phyloP scores from a whole-genome alignment of 2,797 vertebrate genomes.

The Scarus forsteni region DNA sequence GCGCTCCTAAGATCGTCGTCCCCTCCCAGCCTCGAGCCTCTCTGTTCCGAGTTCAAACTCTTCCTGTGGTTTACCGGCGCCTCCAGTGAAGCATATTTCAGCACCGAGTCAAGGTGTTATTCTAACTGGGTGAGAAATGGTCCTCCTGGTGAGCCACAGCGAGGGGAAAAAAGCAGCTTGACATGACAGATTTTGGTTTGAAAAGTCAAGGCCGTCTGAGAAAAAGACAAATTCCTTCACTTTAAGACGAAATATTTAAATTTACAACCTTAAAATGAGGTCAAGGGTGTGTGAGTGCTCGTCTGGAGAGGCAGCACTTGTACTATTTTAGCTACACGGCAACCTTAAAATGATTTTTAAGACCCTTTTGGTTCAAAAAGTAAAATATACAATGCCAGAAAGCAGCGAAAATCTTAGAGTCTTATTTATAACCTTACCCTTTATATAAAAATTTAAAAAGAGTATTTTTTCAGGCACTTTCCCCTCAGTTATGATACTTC shows the following conservation, averaged over 20 bases:
- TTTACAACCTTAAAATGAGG: background rate
- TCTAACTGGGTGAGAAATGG: slow-evolving; percentile 45
- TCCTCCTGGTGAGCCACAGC: slow-evolving; percentile 30
- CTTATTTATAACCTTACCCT: too few relatives aligned
- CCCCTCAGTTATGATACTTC: too few relatives aligned
- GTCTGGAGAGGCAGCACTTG: too few relatives aligned
- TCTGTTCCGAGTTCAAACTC: slow-evolving; percentile 52
- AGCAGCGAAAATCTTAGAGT: too few relatives aligned
- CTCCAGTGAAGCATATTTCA: slow-evolving; percentile 52
- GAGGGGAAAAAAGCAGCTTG: slow-evolving; percentile 18
- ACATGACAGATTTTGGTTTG: slow-evolving; percentile 8
- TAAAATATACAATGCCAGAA: too few relatives aligned
- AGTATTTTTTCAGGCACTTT: too few relatives aligned
- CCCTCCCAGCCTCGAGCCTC: slow-evolving; percentile 37
- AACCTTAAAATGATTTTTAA: too few relatives aligned
- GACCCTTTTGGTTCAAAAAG: too few relatives aligned
- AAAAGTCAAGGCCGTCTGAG: background rate
- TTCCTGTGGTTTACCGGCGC: slow-evolving; percentile 17
- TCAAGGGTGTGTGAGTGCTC: background rate
- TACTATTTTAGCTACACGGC: too few relatives aligned
- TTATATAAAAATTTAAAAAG: too few relatives aligned
- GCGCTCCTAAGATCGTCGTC: slow-evolving; percentile 22
- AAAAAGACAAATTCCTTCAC: background rate
- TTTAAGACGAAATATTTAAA: background rate
- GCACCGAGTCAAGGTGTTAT: slow-evolving; percentile 57